Percentiles rank a stretch among this genome's conserved stretches.
Conservation (phyloP, 2,113 vertebrate genomes). For the Corythaixoides concolor region DNA sequence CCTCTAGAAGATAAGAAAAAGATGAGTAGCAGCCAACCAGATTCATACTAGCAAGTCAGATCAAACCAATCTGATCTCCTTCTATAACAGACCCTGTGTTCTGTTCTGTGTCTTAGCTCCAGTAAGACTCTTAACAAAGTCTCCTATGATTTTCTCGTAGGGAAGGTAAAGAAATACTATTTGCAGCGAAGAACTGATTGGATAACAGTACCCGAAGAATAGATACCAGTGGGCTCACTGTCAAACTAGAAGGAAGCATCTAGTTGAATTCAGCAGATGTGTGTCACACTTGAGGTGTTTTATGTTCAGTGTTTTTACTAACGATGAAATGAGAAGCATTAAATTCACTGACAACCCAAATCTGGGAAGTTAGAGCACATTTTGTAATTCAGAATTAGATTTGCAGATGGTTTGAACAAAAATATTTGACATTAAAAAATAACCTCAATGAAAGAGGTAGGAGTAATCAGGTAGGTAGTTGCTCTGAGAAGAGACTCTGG, state of each 20-base stretch:
- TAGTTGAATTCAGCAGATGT: neutral
- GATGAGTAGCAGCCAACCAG: neutral
- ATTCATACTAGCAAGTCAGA: neutral
- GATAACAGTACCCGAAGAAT: neutral
- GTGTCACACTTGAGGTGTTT: neutral
- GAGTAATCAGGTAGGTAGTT: neutral
- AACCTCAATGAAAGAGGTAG: neutral
- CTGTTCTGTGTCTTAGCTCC: neutral
- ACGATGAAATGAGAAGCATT: neutral
- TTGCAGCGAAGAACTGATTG: neutral
- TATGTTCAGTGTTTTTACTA: neutral
- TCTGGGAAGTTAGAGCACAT: neutral
- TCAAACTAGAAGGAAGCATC: neutral
- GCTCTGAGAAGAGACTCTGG: neutral
- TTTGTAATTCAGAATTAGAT: neutral
- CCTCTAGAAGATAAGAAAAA: neutral
- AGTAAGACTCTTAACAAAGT: neutral
- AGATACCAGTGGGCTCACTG: neutral
- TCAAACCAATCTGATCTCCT: neutral
- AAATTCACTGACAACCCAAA: neutral
- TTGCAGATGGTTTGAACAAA: neutral
- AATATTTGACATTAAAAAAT: neutral
- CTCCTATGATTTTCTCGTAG: neutral
- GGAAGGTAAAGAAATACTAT: neutral
- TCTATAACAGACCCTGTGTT: neutral